Evolutionary conservation across 2,113 vertebrate genomes (phyloP), one percentile per base, ranked within the genome.

Genomic region (Hyaena hyaena): DNA sequence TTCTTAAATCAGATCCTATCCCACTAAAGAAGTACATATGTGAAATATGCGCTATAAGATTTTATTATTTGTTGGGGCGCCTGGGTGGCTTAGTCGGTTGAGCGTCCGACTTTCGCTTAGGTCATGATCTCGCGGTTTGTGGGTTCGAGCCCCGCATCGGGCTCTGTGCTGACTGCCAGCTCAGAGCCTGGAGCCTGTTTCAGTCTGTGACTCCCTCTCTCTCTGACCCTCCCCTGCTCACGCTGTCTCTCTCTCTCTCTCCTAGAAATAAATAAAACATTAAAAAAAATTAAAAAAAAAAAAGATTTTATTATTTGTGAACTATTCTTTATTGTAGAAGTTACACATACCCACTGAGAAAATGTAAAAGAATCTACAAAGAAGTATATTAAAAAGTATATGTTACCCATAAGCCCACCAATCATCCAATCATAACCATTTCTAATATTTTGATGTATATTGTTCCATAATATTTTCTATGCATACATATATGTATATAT

Each of bases 401-500:
- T 76, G 45, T 84, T 45, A 84, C 48, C 58, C 35, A 85, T 48
- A 85, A 84, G 71, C 35, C 48, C 35, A 95, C 31, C 61, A 90
- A 85, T 21, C 35, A 90, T 24, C n/a, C 45, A 90, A 12, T 66
- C 68, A 45, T 76, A 84, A 7, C 35, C 16, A 90, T 16, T 84
- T 90, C 61, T 79, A 68, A 76, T 77, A 84, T 77, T 90, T 81
- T 90, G 14, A 17, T 76, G n/a, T 66, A 76, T 79, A 68, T 76
- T 86, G 55, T 79, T 86, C 61, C 45, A 43, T 66, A 85, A 85
- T 87, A 93, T 87, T 68, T 93, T 68, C 19, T 82, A 63, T 88
- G 81, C 66, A 14, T 87, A 76, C 63, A 61, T 7, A 68, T 26
- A n/a, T n/a, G 77, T 88, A 82, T 12, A 73, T 82, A 65, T 89